Base-by-base conservation (phyloP, 2,797 vertebrate genomes). In the Amphiprion clarkii region DNA sequence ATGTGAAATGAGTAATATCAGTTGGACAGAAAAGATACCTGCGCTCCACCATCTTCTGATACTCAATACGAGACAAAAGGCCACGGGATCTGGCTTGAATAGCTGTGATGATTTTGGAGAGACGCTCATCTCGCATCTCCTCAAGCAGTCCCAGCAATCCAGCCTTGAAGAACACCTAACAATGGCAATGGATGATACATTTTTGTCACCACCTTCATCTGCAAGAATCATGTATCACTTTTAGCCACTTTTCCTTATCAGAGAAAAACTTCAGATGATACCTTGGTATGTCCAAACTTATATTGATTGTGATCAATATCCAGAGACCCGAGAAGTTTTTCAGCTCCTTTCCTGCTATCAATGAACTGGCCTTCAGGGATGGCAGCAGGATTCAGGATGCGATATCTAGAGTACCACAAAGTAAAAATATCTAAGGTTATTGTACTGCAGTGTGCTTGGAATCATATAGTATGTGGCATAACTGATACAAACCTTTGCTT, bases 131-230 rank as follows among this genome's bases (percentile, higher is more conserved):
- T 66, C 97, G 88, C 96, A 97, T 95, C 78, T 97, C 97, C 66
- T 98, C 97, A 58, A 98, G 92, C 7, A 92, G 86, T 17, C 97
- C 97, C 76, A 97, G 88, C 21, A 98, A 90, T 63, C 97, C 97
- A 0, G 96, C 96, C 74, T 97, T 97, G 83, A 97, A 97, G 90
- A 97, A 97, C 64, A 97, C 96, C 96, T 97, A n/a, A 25, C 6
- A 71, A 70, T 6, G 62, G 5, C 36, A 57, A 17, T 16, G 3
- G 11, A 2, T 68, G 60, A 1, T 9, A 40, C 0, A 7, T 39
- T 52, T 42, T 66, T 48, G 14, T 6, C 8, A 60, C 19, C 19
- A 19, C 7, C 6, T 36, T 36, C 9, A 36, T 59, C 27, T 29
- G 60, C 2, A 27, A 40, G 0, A 56, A 17, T 67, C 3, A 71